Conservation (phyloP, 2,888 invertebrate genomes). For the Cryptosula pallasiana region DNA sequence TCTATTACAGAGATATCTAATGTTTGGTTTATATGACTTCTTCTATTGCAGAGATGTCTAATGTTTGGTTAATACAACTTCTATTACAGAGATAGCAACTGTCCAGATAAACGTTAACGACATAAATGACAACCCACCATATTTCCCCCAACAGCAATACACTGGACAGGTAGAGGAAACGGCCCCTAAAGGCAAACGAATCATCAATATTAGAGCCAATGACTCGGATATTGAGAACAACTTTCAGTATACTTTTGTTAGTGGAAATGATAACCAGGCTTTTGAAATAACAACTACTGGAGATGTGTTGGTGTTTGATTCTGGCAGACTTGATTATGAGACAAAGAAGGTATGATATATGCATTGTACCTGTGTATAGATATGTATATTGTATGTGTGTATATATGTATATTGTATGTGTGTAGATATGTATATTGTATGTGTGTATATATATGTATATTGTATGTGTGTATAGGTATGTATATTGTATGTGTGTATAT, state of each 20-base stretch:
- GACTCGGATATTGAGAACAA: constrained; percentile 18
- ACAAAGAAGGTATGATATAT: constrained; percentile 34
- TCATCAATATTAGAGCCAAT: constrained; percentile 35
- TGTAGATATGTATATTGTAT: not conserved
- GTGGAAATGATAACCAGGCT: constrained; percentile 12
- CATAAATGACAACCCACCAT: constrained; percentile 99
- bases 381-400: not conserved
- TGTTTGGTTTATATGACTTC: too few relatives aligned
- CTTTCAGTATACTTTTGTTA: not conserved
- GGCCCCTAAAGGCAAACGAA: constrained; percentile 79
- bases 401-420: not conserved
- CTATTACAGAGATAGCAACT: constrained; percentile 79
- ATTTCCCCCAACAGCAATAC: constrained; percentile 92
- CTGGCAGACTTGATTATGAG: constrained; percentile 37
- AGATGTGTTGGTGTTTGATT: constrained; percentile 9
- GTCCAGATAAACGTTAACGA: constrained; percentile 97
- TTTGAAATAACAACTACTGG: constrained; percentile 18
- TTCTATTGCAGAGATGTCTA: too few relatives aligned
- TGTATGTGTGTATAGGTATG: not conserved
- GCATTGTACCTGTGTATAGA: not conserved
- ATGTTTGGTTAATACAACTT: too few relatives aligned
- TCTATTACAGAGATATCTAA: too few relatives aligned
- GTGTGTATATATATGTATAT: not conserved
- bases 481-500: too few relatives aligned
- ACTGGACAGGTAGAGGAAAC: constrained; percentile 96